These are phyloP conservation scores for Anser brachyrhynchus DNA, from an alignment of 2,113 vertebrate species.

Conservation along the genomic window DNA sequence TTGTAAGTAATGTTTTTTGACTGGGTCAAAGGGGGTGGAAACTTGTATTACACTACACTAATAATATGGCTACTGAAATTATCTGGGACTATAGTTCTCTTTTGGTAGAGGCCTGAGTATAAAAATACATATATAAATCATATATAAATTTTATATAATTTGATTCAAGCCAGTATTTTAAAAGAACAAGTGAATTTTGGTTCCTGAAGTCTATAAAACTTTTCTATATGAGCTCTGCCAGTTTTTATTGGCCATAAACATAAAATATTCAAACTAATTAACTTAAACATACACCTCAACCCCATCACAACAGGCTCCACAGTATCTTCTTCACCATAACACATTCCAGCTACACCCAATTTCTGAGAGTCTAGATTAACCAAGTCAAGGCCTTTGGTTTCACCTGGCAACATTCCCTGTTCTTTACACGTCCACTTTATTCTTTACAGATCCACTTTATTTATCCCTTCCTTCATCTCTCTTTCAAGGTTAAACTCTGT, in stretches of 20 bases:
- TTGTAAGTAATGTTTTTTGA: neutral
- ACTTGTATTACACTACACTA: neutral
- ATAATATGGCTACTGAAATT: neutral
- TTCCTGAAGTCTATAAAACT: neutral
- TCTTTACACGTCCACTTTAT: neutral
- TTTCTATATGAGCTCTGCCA: neutral
- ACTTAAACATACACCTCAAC: neutral
- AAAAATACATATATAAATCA: neutral
- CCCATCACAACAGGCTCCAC: neutral
- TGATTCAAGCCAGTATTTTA: neutral
- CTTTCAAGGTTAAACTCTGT: neutral
- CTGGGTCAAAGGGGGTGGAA: too few relatives aligned
- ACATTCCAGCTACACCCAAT: neutral
- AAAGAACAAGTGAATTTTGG: neutral
- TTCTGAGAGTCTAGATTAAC: neutral
- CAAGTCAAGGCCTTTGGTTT: neutral
- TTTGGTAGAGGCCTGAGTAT: neutral
- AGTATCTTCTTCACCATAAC: neutral
- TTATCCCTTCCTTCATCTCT: neutral
- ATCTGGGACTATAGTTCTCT: neutral
- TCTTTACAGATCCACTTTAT: neutral
- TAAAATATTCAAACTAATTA: neutral
- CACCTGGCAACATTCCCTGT: neutral
- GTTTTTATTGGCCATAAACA: neutral
- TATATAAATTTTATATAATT: neutral